A percentile compares a stretch with the other conserved stretches of the same genome.
phyloP scores from a whole-genome alignment of 2,888 invertebrate species.

The Pharmacophagus antenor region DNA sequence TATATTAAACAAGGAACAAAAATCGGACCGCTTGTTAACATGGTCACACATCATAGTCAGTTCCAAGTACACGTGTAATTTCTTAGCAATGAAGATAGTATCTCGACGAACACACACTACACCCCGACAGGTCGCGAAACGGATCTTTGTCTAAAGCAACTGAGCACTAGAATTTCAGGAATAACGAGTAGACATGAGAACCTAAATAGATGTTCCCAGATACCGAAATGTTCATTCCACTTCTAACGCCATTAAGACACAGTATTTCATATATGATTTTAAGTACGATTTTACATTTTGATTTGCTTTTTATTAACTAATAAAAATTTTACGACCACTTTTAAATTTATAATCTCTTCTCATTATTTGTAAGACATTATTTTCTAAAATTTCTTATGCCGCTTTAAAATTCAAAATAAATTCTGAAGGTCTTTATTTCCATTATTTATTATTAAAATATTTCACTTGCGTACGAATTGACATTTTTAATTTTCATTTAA shows the following conservation, averaged over 20 bases:
- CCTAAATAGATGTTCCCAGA: conserved; percentile 24
- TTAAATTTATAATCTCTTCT: conserved; percentile 20
- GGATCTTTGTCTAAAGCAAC: conserved; percentile 32
- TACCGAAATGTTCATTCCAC: conserved; percentile 16
- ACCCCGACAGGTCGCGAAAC: conserved; percentile 29
- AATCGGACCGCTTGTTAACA: conserved; percentile 8
- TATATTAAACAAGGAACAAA: neutral
- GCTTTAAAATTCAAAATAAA: conserved; percentile 15
- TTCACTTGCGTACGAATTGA: conserved; percentile 9
- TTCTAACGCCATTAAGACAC: conserved; percentile 19
- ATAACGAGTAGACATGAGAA: conserved; percentile 36
- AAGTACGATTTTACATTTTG: conserved; percentile 6
- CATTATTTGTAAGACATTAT: conserved; percentile 16
- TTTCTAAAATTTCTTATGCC: conserved; percentile 15
- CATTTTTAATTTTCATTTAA: conserved; percentile 17
- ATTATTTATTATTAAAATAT: conserved; percentile 23
- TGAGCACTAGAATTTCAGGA: conserved; percentile 49
- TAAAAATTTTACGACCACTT: conserved; percentile 18
- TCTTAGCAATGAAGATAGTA: conserved; percentile 44
- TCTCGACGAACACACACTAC: conserved; percentile 39
- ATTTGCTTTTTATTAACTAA: conserved; percentile 23
- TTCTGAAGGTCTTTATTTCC: conserved; percentile 17
- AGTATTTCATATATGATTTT: neutral
- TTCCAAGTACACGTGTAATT: conserved; percentile 46
- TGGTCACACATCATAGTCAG: conserved; percentile 41